Evolutionary conservation across 2,888 invertebrate genomes (phyloP).

Genomic region (Drosophila macrospina): DNA sequence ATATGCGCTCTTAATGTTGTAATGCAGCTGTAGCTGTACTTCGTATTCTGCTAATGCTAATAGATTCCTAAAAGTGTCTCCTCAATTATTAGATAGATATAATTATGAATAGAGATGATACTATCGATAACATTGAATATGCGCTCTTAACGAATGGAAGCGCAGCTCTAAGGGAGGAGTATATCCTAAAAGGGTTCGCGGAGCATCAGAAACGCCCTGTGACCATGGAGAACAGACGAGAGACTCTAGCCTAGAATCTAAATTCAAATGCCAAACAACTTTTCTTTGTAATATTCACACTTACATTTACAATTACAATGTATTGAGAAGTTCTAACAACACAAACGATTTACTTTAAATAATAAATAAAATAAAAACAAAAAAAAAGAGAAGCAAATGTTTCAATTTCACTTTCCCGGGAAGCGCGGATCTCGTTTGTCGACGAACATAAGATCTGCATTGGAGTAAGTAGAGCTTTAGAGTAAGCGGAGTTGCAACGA

Average conservation of each 20-base stretch:
- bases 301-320: neutral
- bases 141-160: neutral
- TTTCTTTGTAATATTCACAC: neutral
- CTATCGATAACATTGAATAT: too few species aligned
- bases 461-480: conserved; percentile 1
- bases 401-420: neutral
- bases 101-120: too few species aligned
- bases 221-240: neutral
- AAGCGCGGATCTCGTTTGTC: conserved; percentile 1
- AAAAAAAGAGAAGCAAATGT: conserved; percentile 5
- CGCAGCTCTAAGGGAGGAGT: neutral
- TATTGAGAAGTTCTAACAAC: neutral
- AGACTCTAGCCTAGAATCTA: neutral
- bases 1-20: too few species aligned
- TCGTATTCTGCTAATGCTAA: too few species aligned
- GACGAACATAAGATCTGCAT: neutral
- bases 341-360: conserved; percentile 1
- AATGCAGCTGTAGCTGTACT: too few species aligned
- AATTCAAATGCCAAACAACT: neutral
- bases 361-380: neutral
- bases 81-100: too few species aligned
- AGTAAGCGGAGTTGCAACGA: neutral
- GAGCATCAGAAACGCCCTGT: too few species aligned
- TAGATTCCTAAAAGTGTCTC: too few species aligned
- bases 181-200: neutral